These are phyloP conservation scores for Cyclargus thomasi DNA, from an alignment of 1,140 invertebrate genomes.

Conservation along the genomic window DNA sequence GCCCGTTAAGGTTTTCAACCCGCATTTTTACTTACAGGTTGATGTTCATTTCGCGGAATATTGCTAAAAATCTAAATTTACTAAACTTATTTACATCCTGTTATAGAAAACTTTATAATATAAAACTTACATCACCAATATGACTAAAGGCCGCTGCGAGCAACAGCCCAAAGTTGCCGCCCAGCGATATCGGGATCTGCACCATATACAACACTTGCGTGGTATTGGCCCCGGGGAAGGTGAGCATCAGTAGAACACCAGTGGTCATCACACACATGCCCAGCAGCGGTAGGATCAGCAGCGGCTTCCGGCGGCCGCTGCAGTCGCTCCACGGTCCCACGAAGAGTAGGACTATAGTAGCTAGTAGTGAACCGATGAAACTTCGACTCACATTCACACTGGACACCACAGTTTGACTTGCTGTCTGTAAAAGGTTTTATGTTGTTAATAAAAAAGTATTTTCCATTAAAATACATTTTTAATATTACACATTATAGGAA, in stretches of 20 bases:
- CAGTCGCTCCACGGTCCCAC: slow-evolving; percentile 71
- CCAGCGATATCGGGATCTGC: slow-evolving; percentile 64
- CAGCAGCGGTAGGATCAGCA: slow-evolving; percentile 59
- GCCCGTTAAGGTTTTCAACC: too few relatives aligned
- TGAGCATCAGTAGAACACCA: slow-evolving; percentile 51
- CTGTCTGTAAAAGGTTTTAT: slow-evolving; percentile 46
- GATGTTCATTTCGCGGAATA: too few relatives aligned
- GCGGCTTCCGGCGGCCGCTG: slow-evolving; percentile 65
- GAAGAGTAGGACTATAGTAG: slow-evolving; percentile 58
- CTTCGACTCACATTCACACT: slow-evolving; percentile 57
- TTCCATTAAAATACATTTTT: too few relatives aligned
- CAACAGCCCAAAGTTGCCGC: slow-evolving; percentile 63
- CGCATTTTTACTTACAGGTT: too few relatives aligned
- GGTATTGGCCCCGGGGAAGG: slow-evolving; percentile 57
- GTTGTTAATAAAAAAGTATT: too few relatives aligned
- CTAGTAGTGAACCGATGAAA: slow-evolving; percentile 59
- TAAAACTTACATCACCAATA: slow-evolving; percentile 64
- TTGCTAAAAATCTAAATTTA: too few relatives aligned
- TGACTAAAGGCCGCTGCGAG: slow-evolving; percentile 62
- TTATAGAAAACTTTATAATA: too few relatives aligned
- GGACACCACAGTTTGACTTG: slow-evolving; percentile 62
- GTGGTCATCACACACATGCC: slow-evolving; percentile 65
- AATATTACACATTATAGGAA: too few relatives aligned
- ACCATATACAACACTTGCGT: slow-evolving; percentile 59
- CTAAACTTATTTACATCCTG: too few relatives aligned